Percentiles rank a stretch among this genome's conserved stretches.
Conservation (phyloP, 2,113 vertebrate genomes). For the Seriola quinqueradiata region DNA sequence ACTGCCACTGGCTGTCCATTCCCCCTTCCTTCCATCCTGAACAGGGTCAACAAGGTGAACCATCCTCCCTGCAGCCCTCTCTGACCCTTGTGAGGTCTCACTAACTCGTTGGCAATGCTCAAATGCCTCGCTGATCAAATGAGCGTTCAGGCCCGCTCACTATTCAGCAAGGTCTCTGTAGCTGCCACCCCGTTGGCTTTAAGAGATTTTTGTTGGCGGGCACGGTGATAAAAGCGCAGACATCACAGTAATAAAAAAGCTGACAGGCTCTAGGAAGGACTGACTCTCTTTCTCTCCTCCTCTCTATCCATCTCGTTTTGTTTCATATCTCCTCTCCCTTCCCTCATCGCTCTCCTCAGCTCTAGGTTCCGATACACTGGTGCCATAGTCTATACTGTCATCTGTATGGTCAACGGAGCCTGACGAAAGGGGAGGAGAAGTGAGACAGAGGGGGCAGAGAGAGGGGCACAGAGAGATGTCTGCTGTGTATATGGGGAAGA, state of each 20-base stretch:
- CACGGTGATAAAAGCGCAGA: conserved; percentile 69
- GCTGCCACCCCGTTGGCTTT: conserved; percentile 52
- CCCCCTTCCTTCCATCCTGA: conserved; percentile 33
- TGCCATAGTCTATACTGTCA: conserved; percentile 63
- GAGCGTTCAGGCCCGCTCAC: conserved; percentile 31
- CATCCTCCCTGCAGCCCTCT: conserved; percentile 1
- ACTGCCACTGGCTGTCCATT: conserved; percentile 13
- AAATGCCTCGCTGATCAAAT: conserved; percentile 43
- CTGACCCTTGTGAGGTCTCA: conserved; percentile 9
- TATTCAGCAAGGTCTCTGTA: conserved; percentile 54
- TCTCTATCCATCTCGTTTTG: conserved; percentile 62
- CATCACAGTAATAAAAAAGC: conserved; percentile 71
- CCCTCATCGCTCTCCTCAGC: conserved; percentile 54
- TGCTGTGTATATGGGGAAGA: conserved; percentile 40
- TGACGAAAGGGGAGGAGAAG: conserved; percentile 61
- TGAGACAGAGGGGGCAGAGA: conserved; percentile 47
- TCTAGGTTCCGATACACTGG: conserved; percentile 66
- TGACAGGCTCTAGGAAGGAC: conserved; percentile 55
- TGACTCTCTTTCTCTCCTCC: conserved; percentile 47
- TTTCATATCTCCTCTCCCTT: conserved; percentile 46
- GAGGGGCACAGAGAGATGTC: conserved; percentile 44
- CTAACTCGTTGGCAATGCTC: conserved; percentile 4
- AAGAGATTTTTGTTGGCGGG: conserved; percentile 58
- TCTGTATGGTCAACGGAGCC: conserved; percentile 66
- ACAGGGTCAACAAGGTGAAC: conserved; percentile 50